A percentile compares a stretch with the other conserved stretches of the same genome.
Evolutionary conservation across 2,888 invertebrate species (phyloP).

Genomic region (Mythimna vitellina): DNA sequence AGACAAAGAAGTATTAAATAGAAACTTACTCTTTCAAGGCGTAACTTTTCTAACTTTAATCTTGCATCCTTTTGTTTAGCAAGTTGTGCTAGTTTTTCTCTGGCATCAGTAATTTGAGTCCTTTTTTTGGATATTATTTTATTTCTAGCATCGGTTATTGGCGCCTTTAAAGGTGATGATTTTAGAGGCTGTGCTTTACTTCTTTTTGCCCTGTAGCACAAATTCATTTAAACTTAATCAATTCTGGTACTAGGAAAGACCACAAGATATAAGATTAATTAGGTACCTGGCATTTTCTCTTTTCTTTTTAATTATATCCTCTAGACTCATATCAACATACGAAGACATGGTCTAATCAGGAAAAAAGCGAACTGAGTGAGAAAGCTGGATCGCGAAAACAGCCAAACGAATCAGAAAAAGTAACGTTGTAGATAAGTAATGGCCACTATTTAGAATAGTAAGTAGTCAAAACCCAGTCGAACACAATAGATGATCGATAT

Average conservation of each 20-base stretch:
- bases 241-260: neutral
- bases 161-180: slow-evolving; percentile 58
- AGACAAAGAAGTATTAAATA: neutral
- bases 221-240: neutral
- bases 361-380: neutral
- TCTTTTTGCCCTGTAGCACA: slow-evolving; percentile 53
- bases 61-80: slow-evolving; percentile 95
- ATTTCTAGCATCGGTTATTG: slow-evolving; percentile 93
- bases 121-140: slow-evolving; percentile 95
- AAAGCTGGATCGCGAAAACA: slow-evolving; percentile 19
- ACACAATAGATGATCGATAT: slow-evolving; percentile 4
- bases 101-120: slow-evolving; percentile 94
- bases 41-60: slow-evolving; percentile 92
- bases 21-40: slow-evolving; percentile 85
- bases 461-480: neutral
- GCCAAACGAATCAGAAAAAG: slow-evolving; percentile 17
- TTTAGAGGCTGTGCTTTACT: slow-evolving; percentile 55
- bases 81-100: slow-evolving; percentile 94
- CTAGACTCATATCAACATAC: slow-evolving; percentile 85
- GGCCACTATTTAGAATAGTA: neutral
- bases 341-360: slow-evolving; percentile 77
- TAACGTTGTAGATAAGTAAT: neutral
- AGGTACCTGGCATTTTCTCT: slow-evolving; percentile 76
- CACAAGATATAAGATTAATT: neutral
- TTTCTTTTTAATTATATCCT: slow-evolving; percentile 87